Evolutionary conservation across 2,888 invertebrate species (phyloP).

Genomic region (Pammene fasciana): DNA sequence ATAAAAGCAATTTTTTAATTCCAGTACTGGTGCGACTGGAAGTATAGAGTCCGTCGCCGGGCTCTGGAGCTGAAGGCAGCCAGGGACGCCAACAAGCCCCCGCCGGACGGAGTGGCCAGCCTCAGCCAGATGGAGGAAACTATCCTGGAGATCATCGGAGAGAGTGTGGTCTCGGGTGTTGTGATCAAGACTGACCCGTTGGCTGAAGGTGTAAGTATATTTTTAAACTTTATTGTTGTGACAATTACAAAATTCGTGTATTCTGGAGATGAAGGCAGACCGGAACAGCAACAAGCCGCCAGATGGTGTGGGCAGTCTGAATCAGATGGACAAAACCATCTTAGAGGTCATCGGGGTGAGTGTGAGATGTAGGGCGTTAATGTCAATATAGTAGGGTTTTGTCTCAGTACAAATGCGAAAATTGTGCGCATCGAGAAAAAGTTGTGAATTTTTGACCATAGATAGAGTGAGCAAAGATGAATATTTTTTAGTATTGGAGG

Average conservation of each 20-base stretch:
- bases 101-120: conserved; percentile 55
- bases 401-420: no score
- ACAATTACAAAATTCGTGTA: conserved; percentile 66
- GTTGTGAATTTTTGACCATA: no score
- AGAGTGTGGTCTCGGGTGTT: conserved; percentile 55
- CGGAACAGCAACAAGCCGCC: conserved; percentile 53
- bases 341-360: conserved; percentile 61
- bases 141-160: conserved; percentile 62
- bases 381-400: no score
- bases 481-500: no score
- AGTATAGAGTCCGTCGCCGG: conserved; percentile 63
- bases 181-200: conserved; percentile 62
- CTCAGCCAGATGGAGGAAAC: conserved; percentile 60
- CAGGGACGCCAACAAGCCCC: conserved; percentile 51
- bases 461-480: no score
- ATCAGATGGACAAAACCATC: conserved; percentile 60
- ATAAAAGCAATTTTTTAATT: conserved; percentile 19
- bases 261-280: conserved; percentile 60
- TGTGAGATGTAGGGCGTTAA: conserved; percentile 56
- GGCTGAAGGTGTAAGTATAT: conserved; percentile 47
- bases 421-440: no score
- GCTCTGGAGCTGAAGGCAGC: conserved; percentile 62
- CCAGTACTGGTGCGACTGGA: conserved; percentile 73
- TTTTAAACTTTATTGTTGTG: conserved; percentile 62
- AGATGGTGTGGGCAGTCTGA: conserved; percentile 55